phyloP scores from a whole-genome alignment of 2,797 vertebrate species.

The Chrysocyon brachyurus region DNA sequence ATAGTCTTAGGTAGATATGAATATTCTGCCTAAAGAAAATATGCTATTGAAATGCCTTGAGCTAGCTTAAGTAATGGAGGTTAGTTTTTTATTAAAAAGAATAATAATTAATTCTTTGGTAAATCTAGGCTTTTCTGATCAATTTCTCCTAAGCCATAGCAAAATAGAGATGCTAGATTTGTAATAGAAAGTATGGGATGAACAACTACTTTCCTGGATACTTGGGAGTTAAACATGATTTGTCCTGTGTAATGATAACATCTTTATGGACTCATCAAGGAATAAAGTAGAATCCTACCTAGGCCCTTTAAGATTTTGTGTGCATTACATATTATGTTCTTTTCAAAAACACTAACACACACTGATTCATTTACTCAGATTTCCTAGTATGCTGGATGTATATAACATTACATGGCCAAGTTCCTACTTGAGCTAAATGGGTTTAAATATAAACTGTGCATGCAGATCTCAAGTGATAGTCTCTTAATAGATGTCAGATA shows the following conservation, averaged over 20 bases:
- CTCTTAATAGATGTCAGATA: constrained; percentile 92
- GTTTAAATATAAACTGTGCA: constrained; percentile 85
- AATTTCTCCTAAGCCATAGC: background rate
- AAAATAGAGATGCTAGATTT: background rate
- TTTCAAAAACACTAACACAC: background rate
- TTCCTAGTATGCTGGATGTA: background rate
- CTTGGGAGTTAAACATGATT: constrained; percentile 33
- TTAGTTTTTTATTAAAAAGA: constrained; percentile 45
- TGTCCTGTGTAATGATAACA: background rate
- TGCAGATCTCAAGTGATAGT: constrained; percentile 88
- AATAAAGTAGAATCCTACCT: background rate
- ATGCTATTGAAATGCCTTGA: constrained; percentile 33
- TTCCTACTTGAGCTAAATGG: constrained; percentile 84
- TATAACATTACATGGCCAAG: constrained; percentile 49
- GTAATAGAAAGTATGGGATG: background rate
- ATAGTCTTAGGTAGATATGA: constrained; percentile 43
- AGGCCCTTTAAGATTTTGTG: constrained; percentile 11
- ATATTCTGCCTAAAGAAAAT: constrained; percentile 58
- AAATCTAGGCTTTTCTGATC: background rate
- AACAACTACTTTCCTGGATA: background rate
- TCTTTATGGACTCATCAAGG: background rate
- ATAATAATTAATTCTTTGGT: background rate
- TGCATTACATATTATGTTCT: background rate
- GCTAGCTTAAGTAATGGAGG: background rate
- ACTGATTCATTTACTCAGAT: background rate